These are phyloP conservation scores for Autographa pulchrina DNA, from an alignment of 2,888 invertebrate species.

Conservation along the genomic window DNA sequence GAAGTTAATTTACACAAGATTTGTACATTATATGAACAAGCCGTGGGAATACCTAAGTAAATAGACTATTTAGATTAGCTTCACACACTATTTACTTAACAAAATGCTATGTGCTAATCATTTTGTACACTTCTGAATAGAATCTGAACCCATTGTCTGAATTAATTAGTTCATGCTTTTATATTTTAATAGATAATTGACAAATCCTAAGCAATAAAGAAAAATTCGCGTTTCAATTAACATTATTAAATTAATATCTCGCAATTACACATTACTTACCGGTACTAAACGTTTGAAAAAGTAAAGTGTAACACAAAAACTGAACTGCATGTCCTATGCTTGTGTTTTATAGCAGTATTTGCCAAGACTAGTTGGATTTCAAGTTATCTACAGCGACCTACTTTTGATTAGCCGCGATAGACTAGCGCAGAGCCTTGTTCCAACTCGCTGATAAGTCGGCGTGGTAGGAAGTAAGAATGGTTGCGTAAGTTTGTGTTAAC, in stretches of 20 bases:
- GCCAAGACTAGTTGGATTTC: constrained; percentile 46
- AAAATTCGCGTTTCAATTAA: background rate
- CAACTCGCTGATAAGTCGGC: constrained; percentile 19
- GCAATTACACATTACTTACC: background rate
- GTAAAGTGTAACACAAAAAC: background rate
- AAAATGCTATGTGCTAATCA: background rate
- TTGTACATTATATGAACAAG: background rate
- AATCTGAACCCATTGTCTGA: background rate
- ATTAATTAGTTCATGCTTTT: background rate
- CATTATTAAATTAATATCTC: background rate
- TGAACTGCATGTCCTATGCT: constrained; percentile 2
- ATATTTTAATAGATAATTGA: background rate
- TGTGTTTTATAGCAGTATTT: constrained; percentile 37
- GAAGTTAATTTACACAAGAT: background rate
- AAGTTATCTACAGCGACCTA: constrained; percentile 52
- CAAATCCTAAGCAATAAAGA: background rate
- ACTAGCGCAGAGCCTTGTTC: constrained; percentile 17
- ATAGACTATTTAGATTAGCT: background rate
- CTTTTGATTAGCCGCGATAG: constrained; percentile 31
- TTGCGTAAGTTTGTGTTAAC: background rate
- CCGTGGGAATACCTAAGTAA: constrained; percentile 1
- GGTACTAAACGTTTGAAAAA: background rate
- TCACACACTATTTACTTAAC: background rate
- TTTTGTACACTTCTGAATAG: background rate
- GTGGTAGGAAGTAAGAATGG: constrained; percentile 2